These are phyloP conservation scores for Selene dorsalis DNA, from an alignment of 2,797 vertebrate genomes.

Conservation along the genomic window DNA sequence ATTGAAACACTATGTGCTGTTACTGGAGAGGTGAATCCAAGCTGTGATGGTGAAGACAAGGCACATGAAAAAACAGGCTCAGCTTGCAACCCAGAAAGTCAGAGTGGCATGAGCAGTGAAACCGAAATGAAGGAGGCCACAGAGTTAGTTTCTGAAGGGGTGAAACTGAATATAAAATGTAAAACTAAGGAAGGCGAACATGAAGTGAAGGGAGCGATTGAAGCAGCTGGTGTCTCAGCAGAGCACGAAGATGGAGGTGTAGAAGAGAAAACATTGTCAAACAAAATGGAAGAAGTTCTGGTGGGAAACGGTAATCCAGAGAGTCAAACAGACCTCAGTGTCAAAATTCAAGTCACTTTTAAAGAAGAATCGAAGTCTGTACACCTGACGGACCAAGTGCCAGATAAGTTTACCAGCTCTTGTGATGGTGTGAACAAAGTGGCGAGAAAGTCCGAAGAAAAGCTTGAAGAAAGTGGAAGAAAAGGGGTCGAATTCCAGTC, in stretches of 20 bases:
- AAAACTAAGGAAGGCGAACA: constrained; percentile 19
- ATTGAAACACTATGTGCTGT: constrained; percentile 40
- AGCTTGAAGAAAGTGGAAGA: constrained; percentile 45
- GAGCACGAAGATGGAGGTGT: constrained; percentile 5
- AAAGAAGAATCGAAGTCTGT: constrained; percentile 53
- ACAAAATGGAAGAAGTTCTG: constrained; percentile 34
- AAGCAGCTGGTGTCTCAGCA: constrained; percentile 30
- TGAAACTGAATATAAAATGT: constrained; percentile 40
- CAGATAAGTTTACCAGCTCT: constrained; percentile 34
- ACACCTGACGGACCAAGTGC: constrained; percentile 26
- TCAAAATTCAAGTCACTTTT: constrained; percentile 64
- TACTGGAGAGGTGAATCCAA: constrained; percentile 28
- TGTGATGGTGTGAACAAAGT: constrained; percentile 44
- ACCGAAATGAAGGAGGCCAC: constrained; percentile 23
- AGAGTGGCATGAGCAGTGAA: constrained; percentile 17
- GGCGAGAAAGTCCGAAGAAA: constrained; percentile 39
- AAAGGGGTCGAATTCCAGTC: constrained; percentile 30
- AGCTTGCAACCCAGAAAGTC: constrained; percentile 20
- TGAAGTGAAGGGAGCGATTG: constrained; percentile 11
- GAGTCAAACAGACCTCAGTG: constrained; percentile 56
- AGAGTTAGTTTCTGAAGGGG: constrained; percentile 38
- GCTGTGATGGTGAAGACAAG: constrained; percentile 19
- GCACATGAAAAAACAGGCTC: constrained; percentile 20
- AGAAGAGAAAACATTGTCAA: constrained; percentile 6
- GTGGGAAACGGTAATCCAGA: constrained; percentile 33